Conservation (phyloP, 2,888 invertebrate species). For the Tetranychus piercei region DNA sequence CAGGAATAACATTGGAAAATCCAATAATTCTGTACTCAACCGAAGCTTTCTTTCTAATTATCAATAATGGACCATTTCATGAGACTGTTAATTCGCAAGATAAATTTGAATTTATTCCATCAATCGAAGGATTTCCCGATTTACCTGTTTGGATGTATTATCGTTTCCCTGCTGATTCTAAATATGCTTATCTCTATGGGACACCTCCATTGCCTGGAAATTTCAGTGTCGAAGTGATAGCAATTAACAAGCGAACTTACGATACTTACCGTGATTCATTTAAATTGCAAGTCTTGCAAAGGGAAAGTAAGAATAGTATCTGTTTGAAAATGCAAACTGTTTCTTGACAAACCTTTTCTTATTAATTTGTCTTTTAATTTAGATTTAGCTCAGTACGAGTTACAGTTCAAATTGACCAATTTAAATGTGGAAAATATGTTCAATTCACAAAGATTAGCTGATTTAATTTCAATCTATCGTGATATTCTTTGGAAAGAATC, state of each 20-base stretch:
- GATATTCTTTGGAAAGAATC: conserved; percentile 53
- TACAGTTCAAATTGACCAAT: conserved; percentile 72
- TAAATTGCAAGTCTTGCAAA: conserved; percentile 11
- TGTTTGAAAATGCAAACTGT: neutral
- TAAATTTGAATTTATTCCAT: conserved; percentile 53
- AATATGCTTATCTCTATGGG: conserved; percentile 63
- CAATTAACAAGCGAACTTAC: conserved; percentile 15
- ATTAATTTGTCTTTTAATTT: conserved; percentile 4
- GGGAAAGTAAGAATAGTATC: conserved; percentile 11
- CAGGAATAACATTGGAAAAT: neutral
- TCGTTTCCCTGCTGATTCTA: conserved; percentile 55
- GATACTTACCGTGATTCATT: conserved; percentile 15
- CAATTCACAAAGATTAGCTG: conserved; percentile 50
- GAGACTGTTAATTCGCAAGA: conserved; percentile 29
- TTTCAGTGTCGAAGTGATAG: conserved; percentile 27
- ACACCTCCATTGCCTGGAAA: conserved; percentile 41
- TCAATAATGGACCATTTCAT: conserved; percentile 20
- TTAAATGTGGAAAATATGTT: conserved; percentile 71
- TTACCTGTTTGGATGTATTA: conserved; percentile 69
- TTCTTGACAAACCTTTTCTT: neutral
- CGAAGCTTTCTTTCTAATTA: conserved; percentile 24
- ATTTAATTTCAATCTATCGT: conserved; percentile 53
- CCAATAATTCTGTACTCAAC: conserved; percentile 17
- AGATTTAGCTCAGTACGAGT: conserved; percentile 34
- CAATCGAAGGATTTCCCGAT: conserved; percentile 57